Base-by-base conservation (phyloP, 2,797 vertebrate species). In the Meda fulgida region DNA sequence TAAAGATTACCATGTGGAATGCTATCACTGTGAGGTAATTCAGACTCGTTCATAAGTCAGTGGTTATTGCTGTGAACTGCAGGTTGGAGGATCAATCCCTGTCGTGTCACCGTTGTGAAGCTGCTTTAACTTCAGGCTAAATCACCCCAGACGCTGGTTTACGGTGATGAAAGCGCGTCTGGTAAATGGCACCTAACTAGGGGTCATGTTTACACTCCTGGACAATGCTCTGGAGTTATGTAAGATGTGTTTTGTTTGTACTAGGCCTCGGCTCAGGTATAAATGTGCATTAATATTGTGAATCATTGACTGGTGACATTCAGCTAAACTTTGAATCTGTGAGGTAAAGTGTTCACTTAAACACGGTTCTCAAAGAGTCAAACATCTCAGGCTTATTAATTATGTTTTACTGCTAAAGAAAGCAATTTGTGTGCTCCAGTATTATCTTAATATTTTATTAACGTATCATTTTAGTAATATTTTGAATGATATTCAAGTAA, bases 1-100 rank as follows among this genome's bases (percentile, higher is more conserved):
- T 94, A 98, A 97, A 90, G 98, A 99, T 92, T 99, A 99, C 92
- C 98, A 99, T 0, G 97, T 99, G 93, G 98, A 97, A 80, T 99
- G 98, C 86, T 99, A 99, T 87, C 98, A 99, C 95, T 99, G 98
- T 46, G 97, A 99, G 97, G 98, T 99, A 91, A 63, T 55, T 38
- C 31, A 38, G 18, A 67, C 38, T 38, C 7, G 26, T 34, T 29
- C 46, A 51, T 48, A 79, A 60, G 58, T 60, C 58, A 48, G 26
- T 31, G 34, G 38, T 51, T 81, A 14, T 34, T 55, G 19, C 29
- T 46, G 46, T 80, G 43, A 58, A 63, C 19, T 5, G 16, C 66
- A 16, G 11, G 5, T 51, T 34, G 6, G 38, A 34, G 60, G 40
- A n/a, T 16, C 29, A 48, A 5, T 34, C 18, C 19, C 40, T 55